Conservation (phyloP, 1,140 invertebrate genomes). For the Brachionus asplanchnoidis region DNA sequence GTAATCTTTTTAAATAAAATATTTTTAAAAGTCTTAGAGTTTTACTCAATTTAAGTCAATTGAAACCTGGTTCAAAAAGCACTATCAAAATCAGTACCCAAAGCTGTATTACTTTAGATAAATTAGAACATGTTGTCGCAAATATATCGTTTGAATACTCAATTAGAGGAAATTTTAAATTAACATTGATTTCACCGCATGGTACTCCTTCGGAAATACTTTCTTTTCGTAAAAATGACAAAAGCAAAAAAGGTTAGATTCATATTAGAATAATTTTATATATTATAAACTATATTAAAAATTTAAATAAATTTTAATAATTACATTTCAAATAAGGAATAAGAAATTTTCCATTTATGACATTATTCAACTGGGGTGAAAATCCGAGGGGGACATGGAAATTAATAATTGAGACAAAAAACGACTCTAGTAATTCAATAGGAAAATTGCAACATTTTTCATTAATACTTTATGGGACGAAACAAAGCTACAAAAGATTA, state of each 20-base stretch:
- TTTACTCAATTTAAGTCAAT: neutral
- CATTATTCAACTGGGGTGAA: conserved; percentile 86
- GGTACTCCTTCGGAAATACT: conserved; percentile 68
- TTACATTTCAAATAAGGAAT: conserved; percentile 10
- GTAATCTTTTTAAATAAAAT: neutral
- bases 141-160: conserved; percentile 65
- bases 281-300: neutral
- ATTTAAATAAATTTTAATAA: neutral
- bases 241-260: conserved; percentile 63
- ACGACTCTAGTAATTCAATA: neutral
- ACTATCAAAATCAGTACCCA: neutral
- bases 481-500: neutral
- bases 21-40: neutral
- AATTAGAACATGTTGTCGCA: conserved; percentile 76
- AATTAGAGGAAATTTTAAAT: conserved; percentile 65
- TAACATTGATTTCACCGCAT: conserved; percentile 54
- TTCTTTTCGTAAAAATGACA: conserved; percentile 66
- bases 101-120: conserved; percentile 59
- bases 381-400: conserved; percentile 70
- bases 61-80: neutral
- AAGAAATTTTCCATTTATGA: conserved; percentile 77
- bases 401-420: conserved; percentile 50
- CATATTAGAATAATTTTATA: neutral
- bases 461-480: neutral
- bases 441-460: conserved; percentile 29